phyloP scores from a whole-genome alignment of 2,113 vertebrate species.

The Amphiprion ocellaris region DNA sequence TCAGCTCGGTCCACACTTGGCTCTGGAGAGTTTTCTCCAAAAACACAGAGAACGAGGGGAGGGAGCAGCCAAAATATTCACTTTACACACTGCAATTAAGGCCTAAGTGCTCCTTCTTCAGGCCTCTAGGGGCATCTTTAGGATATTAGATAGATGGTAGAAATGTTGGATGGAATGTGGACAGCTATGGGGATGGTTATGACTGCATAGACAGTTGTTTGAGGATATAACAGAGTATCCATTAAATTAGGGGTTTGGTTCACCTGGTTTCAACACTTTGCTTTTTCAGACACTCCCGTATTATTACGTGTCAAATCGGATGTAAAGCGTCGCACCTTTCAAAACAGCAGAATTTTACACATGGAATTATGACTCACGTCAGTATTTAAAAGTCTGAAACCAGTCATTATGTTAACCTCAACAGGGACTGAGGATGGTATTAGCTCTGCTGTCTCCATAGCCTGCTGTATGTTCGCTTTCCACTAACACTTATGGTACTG shows the following conservation, averaged over 20 bases:
- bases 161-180: too few relatives aligned
- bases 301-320: not conserved
- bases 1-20: slow-evolving; percentile 11
- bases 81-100: not conserved
- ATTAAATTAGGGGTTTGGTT: not conserved
- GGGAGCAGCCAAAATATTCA: not conserved
- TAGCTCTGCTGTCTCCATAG: slow-evolving; percentile 3
- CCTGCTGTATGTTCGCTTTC: not conserved
- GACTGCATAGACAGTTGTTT: too few relatives aligned
- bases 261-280: not conserved
- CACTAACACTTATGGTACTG: not conserved
- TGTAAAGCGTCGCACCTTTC: not conserved
- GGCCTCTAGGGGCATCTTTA: not conserved
- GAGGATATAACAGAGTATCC: not conserved
- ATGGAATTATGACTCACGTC: slow-evolving; percentile 12
- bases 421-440: not conserved
- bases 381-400: slow-evolving; percentile 26
- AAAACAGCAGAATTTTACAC: not conserved
- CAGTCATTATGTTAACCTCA: slow-evolving; percentile 23
- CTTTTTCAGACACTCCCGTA: not conserved
- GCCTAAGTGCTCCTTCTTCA: not conserved
- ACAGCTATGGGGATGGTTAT: too few relatives aligned
- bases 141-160: too few relatives aligned
- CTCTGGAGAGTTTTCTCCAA: slow-evolving; percentile 18
- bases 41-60: slow-evolving; percentile 14